Evolutionary conservation across 2,888 invertebrate species (phyloP).

Genomic region (Paralinhomoeus sp.): DNA sequence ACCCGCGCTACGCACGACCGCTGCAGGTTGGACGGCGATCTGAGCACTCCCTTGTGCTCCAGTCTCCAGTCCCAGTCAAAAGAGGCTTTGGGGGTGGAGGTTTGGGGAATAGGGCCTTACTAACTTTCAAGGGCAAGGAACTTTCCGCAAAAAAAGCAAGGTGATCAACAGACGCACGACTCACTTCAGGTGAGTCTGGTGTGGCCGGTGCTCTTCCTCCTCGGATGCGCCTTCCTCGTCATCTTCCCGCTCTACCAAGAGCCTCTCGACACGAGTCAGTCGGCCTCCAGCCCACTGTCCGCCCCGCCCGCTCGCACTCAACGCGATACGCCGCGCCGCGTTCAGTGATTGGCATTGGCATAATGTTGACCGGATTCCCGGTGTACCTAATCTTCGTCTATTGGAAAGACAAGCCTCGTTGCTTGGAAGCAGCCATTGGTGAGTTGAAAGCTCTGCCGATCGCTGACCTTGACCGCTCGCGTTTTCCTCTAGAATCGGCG

Average conservation of each 20-base stretch:
- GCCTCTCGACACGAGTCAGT: conserved; percentile 7
- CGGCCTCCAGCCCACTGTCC: too few relatives aligned
- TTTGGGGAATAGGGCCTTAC: too few relatives aligned
- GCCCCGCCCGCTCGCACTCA: neutral
- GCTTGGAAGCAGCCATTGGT: neutral
- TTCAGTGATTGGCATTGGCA: conserved; percentile 6
- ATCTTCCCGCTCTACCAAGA: conserved; percentile 12
- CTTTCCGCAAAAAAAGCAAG: too few relatives aligned
- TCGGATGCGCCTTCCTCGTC: conserved; percentile 16
- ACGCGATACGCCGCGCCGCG: neutral
- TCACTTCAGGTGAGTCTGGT: conserved; percentile 11
- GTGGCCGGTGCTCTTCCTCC: conserved; percentile 14
- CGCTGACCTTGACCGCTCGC: too few relatives aligned
- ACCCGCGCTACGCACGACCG: conserved; percentile 13
- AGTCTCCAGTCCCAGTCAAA: too few relatives aligned
- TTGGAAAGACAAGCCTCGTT: neutral
- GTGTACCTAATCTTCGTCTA: conserved; percentile 4
- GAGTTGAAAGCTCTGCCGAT: too few relatives aligned
- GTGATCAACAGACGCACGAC: too few relatives aligned
- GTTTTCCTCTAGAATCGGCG: neutral
- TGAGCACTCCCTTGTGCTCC: too few relatives aligned
- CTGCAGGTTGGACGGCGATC: too few relatives aligned
- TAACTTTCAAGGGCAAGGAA: too few relatives aligned
- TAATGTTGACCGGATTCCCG: conserved; percentile 6
- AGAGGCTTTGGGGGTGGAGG: too few relatives aligned